phyloP scores from a whole-genome alignment of 23 tunicate genomes.

The Trididemnum clinides region DNA sequence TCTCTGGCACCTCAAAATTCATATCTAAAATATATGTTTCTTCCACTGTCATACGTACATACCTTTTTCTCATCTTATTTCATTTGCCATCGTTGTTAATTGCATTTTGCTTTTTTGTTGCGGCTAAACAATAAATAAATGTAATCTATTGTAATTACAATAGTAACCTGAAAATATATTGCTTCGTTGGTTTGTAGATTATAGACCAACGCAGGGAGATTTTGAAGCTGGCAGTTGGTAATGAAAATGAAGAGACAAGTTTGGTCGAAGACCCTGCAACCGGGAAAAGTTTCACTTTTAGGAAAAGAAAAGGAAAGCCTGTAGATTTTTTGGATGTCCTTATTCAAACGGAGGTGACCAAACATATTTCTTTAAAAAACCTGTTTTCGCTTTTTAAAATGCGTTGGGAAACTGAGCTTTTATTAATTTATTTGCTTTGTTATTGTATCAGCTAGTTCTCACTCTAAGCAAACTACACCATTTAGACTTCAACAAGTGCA shows the following conservation, averaged over 20 bases:
- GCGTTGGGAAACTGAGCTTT: no score
- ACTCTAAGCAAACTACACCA: not conserved
- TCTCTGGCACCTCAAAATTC: no score
- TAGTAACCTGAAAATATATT: no score
- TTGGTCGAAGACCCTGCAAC: not conserved
- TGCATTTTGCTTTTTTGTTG: no score
- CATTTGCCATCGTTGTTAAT: no score
- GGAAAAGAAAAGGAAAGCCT: slow-evolving; percentile 38
- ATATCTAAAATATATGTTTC: no score
- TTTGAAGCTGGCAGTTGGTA: not conserved
- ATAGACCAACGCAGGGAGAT: not conserved
- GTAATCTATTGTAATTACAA: no score
- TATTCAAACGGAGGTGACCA: slow-evolving; percentile 31
- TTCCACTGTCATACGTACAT: no score
- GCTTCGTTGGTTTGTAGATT: not conserved
- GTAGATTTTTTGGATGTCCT: slow-evolving; percentile 44
- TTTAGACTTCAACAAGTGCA: not conserved
- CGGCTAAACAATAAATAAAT: no score
- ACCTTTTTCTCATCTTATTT: no score
- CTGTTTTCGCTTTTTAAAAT: no score
- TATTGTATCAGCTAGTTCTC: not conserved
- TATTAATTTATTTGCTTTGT: not conserved
- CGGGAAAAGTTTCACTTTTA: slow-evolving; percentile 23
- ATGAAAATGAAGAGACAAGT: not conserved
- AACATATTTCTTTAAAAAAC: no score